These are phyloP conservation scores for Orthonychiurus folsomi DNA, from an alignment of 2,888 invertebrate species.

Conservation along the genomic window DNA sequence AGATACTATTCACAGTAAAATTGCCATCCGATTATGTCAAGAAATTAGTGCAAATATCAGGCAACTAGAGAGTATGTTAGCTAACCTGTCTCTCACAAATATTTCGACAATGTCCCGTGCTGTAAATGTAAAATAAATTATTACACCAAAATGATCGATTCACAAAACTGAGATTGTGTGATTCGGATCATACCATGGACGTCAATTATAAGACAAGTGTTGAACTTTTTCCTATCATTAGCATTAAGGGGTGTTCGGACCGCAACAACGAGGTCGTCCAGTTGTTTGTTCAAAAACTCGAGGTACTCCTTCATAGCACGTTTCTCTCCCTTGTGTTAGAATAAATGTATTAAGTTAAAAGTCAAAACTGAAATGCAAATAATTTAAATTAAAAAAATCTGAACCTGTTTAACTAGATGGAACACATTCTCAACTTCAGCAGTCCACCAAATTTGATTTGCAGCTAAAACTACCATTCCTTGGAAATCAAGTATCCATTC, in stretches of 20 bases:
- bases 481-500: conserved; percentile 84
- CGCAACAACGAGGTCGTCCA: conserved; percentile 72
- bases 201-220: conserved; percentile 80
- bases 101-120: conserved; percentile 79
- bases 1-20: conserved; percentile 61
- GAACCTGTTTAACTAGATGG: conserved; percentile 52
- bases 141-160: no score
- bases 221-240: conserved; percentile 79
- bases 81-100: conserved; percentile 48
- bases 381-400: no score
- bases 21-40: not conserved
- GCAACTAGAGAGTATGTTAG: not conserved
- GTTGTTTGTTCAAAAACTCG: conserved; percentile 65
- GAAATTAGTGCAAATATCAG: no score
- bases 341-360: no score
- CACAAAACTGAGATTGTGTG: no score
- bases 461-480: conserved; percentile 76
- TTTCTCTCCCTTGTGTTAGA: conserved; percentile 53
- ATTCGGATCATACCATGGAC: no score
- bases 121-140: no score
- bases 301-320: conserved; percentile 85
- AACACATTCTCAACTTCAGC: conserved; percentile 89
- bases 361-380: no score
- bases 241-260: conserved; percentile 58
- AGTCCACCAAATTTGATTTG: conserved; percentile 92